Percentiles rank a stretch among this genome's conserved stretches.
phyloP scores from a whole-genome alignment of 2,797 vertebrate genomes.

The Antennarius maculatus region DNA sequence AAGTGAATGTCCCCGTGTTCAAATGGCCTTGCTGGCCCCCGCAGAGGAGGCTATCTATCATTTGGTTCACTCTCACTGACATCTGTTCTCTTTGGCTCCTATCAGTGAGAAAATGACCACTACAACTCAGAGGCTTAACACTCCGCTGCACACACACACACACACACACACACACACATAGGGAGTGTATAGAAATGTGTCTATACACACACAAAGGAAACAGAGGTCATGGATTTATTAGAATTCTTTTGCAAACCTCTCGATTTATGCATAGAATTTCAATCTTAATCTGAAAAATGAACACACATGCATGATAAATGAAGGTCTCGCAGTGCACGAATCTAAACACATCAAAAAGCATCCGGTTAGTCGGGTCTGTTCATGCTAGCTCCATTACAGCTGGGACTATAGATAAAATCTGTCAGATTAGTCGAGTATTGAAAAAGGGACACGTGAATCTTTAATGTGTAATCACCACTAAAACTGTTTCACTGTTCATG shows the following conservation, averaged over 20 bases:
- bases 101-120: constrained; percentile 62
- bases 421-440: too few relatives aligned
- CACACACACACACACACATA: neutral
- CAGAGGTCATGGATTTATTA: neutral
- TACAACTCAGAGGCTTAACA: constrained; percentile 13
- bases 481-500: too few relatives aligned
- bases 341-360: too few relatives aligned
- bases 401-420: constrained; percentile 41
- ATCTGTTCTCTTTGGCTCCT: constrained; percentile 61
- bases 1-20: constrained; percentile 58
- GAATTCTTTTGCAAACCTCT: constrained; percentile 1
- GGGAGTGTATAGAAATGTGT: neutral
- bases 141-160: constrained; percentile 1
- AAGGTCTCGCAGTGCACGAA: neutral
- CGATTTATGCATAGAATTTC: constrained; percentile 13
- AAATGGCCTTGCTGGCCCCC: constrained; percentile 53
- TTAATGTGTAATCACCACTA: too few relatives aligned
- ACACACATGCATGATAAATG: constrained; percentile 31
- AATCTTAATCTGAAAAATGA: neutral
- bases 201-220: constrained; percentile 1
- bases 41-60: constrained; percentile 64
- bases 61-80: constrained; percentile 59
- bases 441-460: too few relatives aligned
- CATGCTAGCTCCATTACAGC: constrained; percentile 33
- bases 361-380: constrained; percentile 12